A percentile compares a stretch with the other conserved stretches of the same genome.
Conservation (phyloP, 2,797 vertebrate genomes). For the Centropyge bicolor region DNA sequence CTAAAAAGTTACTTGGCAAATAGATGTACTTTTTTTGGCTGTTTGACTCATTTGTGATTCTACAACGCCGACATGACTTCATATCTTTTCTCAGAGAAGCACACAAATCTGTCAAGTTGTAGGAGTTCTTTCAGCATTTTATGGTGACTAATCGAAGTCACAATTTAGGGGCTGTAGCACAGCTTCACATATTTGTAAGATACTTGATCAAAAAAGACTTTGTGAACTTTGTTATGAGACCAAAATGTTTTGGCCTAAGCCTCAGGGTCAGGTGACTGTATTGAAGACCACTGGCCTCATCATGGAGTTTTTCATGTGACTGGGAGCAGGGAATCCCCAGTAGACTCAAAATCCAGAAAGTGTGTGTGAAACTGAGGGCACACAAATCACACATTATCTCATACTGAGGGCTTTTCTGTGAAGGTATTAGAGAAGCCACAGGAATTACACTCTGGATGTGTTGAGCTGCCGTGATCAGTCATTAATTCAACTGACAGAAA, state of each 20-base stretch:
- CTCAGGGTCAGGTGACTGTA: background rate
- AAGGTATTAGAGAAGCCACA: background rate
- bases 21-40: background rate
- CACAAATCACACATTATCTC: background rate
- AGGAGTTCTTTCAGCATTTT: background rate
- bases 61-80: background rate
- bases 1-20: slow-evolving; percentile 13
- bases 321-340: slow-evolving; percentile 10
- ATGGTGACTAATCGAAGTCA: background rate
- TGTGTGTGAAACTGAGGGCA: background rate
- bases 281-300: background rate
- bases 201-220: background rate
- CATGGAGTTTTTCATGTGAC: background rate
- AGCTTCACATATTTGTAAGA: background rate
- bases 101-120: background rate
- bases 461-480: background rate
- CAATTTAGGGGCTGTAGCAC: background rate
- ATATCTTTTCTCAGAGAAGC: background rate
- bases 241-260: background rate
- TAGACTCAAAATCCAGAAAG: background rate
- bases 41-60: slow-evolving; percentile 2
- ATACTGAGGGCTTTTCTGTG: background rate
- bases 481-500: no score
- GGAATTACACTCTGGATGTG: background rate
- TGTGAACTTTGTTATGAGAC: background rate